Evolutionary conservation across 2,113 vertebrate genomes (phyloP).

Genomic region (Amia ocellicauda): DNA sequence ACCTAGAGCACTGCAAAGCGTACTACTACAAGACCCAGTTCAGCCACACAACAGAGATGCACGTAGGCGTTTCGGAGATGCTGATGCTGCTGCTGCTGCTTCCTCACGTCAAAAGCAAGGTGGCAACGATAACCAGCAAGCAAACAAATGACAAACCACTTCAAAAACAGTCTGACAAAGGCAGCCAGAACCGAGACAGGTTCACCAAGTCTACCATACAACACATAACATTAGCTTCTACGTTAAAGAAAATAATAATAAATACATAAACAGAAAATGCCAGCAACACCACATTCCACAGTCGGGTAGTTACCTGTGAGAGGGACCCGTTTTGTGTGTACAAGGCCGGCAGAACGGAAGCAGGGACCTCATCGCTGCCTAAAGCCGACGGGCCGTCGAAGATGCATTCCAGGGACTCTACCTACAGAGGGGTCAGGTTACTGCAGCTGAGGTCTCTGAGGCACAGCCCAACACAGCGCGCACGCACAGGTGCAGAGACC

Average conservation of each 20-base stretch:
- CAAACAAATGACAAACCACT: no score
- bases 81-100: no score
- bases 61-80: no score
- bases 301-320: conserved; percentile 36
- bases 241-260: no score
- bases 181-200: no score
- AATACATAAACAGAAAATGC: no score
- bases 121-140: not conserved
- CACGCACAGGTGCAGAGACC: not conserved
- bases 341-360: conserved; percentile 51
- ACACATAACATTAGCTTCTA: no score
- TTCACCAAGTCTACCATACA: no score
- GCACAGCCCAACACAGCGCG: conserved; percentile 4
- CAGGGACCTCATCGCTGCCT: conserved; percentile 56
- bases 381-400: conserved; percentile 58
- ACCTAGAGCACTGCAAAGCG: conserved; percentile 20
- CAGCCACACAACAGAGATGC: no score
- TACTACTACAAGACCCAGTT: not conserved
- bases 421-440: conserved; percentile 52
- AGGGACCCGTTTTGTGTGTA: conserved; percentile 47
- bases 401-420: conserved; percentile 67
- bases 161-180: no score
- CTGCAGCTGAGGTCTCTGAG: conserved; percentile 34
- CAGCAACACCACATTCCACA: not conserved
- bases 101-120: not conserved